Conservation (phyloP, 2,113 vertebrate species). For the Sorex araneus region DNA sequence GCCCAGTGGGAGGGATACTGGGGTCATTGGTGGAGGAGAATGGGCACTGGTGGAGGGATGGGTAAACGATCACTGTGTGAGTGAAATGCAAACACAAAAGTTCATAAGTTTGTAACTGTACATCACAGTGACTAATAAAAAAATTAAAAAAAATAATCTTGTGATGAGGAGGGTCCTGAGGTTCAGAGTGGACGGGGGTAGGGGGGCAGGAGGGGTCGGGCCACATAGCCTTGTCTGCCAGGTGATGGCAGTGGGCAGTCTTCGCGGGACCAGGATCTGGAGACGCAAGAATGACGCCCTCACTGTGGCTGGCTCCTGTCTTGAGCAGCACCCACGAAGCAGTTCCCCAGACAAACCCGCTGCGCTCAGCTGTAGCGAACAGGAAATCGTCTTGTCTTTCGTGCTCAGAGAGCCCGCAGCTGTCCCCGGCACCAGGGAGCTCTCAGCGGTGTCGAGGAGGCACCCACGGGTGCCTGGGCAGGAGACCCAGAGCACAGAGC, state of each 20-base stretch:
- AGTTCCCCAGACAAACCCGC: not conserved
- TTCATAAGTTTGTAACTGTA: too few relatives aligned
- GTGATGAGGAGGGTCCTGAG: not conserved
- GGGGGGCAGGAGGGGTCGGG: too few relatives aligned
- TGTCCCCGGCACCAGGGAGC: not conserved
- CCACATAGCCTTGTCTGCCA: not conserved
- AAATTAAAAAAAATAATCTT: too few relatives aligned
- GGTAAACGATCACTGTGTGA: too few relatives aligned
- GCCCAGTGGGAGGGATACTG: too few relatives aligned
- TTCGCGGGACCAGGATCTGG: fast-evolving
- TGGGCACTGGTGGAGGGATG: too few relatives aligned
- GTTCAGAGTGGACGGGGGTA: not conserved
- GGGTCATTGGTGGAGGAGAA: too few relatives aligned
- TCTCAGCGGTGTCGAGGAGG: too few relatives aligned
- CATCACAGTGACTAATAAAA: too few relatives aligned
- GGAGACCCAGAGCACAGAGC: not conserved
- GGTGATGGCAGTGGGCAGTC: fast-evolving
- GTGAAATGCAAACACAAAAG: too few relatives aligned
- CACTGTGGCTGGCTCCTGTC: not conserved
- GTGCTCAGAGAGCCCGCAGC: not conserved
- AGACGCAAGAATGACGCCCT: not conserved
- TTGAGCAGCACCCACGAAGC: not conserved
- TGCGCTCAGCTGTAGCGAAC: not conserved
- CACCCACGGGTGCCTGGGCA: too few relatives aligned
- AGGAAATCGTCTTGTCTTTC: not conserved